A percentile compares a stretch with the other conserved stretches of the same genome.
Evolutionary conservation across 2,888 invertebrate genomes (phyloP).

Genomic region (Epirrhoe alternata): DNA sequence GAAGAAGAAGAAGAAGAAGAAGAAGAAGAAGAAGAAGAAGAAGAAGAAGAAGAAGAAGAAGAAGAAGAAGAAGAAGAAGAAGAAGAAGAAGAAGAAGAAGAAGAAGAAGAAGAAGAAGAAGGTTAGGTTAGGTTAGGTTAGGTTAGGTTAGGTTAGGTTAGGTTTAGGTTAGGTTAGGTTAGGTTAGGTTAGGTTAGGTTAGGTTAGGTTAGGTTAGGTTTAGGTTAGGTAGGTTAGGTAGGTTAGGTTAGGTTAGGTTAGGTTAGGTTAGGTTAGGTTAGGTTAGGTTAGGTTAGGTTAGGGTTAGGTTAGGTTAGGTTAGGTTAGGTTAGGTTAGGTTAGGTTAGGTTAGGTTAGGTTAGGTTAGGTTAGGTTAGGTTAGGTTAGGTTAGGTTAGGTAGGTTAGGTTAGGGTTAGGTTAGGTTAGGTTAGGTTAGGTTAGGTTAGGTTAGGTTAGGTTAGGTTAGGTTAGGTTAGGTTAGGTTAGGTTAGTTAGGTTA

Average conservation of each 20-base stretch:
- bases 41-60: too few relatives aligned
- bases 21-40: too few relatives aligned
- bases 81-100: too few relatives aligned
- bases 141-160: constrained; percentile 47
- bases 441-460: constrained; percentile 6
- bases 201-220: constrained; percentile 54
- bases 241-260: constrained; percentile 47
- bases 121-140: constrained; percentile 25
- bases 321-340: constrained; percentile 44
- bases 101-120: too few relatives aligned
- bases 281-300: constrained; percentile 47
- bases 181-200: constrained; percentile 29
- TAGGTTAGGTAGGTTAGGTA: constrained; percentile 36
- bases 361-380: constrained; percentile 63
- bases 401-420: constrained; percentile 7
- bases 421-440: neutral
- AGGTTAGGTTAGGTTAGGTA: constrained; percentile 50
- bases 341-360: constrained; percentile 41
- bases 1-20: too few relatives aligned
- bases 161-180: constrained; percentile 45
- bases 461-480: constrained; percentile 7
- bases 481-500: constrained; percentile 9
- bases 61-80: too few relatives aligned
- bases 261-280: constrained; percentile 46
- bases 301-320: constrained; percentile 47